Conservation (phyloP, 1,140 invertebrate species). For the Drosophila sp. region DNA sequence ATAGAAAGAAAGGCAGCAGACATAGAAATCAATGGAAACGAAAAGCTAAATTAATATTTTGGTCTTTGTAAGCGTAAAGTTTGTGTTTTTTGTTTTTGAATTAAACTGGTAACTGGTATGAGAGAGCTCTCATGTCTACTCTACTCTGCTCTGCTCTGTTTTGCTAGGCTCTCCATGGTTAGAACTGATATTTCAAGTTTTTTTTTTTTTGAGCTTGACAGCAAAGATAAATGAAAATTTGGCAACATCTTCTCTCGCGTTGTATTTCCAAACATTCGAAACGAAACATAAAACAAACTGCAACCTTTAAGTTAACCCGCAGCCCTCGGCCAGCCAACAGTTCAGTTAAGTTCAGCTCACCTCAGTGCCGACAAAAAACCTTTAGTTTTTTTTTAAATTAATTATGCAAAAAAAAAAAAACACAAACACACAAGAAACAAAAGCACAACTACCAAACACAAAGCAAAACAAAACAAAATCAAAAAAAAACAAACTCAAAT, state of each 20-base stretch:
- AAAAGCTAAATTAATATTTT: background rate
- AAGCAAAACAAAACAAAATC: conserved; percentile 22
- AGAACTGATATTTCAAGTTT: conserved; percentile 6
- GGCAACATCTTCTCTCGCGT: background rate
- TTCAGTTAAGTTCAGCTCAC: background rate
- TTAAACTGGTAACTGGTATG: background rate
- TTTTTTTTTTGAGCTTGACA: background rate
- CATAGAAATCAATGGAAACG: conserved; percentile 6
- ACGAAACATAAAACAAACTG: background rate
- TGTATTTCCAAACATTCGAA: background rate
- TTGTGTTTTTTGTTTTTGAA: background rate
- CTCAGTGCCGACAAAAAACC: background rate
- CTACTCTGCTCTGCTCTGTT: no score
- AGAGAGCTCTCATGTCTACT: background rate
- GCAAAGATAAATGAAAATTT: background rate
- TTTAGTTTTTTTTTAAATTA: conserved; percentile 6
- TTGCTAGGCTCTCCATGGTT: background rate
- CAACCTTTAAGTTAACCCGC: conserved; percentile 4
- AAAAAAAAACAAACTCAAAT: conserved; percentile 51
- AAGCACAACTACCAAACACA: conserved; percentile 14
- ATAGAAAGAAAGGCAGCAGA: background rate
- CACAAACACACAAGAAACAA: conserved; percentile 40
- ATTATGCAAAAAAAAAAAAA: conserved; percentile 15
- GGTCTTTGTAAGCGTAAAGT: background rate
- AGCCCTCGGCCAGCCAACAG: background rate